These are phyloP conservation scores for Sebastes itinus DNA, from an alignment of 2,797 vertebrate species.

Conservation along the genomic window DNA sequence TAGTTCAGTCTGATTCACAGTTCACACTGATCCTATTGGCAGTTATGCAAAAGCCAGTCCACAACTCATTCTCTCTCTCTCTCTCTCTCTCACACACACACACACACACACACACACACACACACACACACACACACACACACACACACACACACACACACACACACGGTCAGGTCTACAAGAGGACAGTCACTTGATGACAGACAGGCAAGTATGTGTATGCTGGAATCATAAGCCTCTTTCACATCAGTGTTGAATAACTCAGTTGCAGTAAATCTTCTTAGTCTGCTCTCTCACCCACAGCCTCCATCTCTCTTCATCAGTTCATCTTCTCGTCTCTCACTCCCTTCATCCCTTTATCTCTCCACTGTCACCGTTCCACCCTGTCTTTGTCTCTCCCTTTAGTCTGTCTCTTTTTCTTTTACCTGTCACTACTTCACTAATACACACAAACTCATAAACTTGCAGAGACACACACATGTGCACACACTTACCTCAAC, in stretches of 20 bases:
- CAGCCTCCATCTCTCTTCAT: conserved; percentile 18
- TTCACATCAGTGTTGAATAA: conserved; percentile 94
- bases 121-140: too few relatives aligned
- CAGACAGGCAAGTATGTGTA: not conserved
- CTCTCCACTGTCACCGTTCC: not conserved
- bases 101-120: too few relatives aligned
- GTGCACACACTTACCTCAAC: conserved; percentile 65
- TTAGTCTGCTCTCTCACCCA: conserved; percentile 73
- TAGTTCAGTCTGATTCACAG: too few relatives aligned
- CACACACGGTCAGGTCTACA: not conserved
- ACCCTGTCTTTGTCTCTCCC: not conserved
- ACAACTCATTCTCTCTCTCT: too few relatives aligned
- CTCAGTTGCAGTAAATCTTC: conserved; percentile 88
- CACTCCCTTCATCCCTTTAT: not conserved
- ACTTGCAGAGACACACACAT: not conserved
- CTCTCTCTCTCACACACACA: too few relatives aligned
- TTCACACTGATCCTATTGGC: too few relatives aligned
- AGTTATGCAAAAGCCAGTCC: too few relatives aligned
- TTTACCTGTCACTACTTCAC: not conserved
- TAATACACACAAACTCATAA: not conserved
- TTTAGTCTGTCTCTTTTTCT: not conserved
- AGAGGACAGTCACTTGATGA: not conserved
- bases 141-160: not conserved
- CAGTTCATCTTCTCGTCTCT: conserved; percentile 4
- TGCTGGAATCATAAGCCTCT: conserved; percentile 89